These are phyloP conservation scores for Schlechtendalia chinensis DNA, from an alignment of 1,140 invertebrate genomes.

Conservation along the genomic window DNA sequence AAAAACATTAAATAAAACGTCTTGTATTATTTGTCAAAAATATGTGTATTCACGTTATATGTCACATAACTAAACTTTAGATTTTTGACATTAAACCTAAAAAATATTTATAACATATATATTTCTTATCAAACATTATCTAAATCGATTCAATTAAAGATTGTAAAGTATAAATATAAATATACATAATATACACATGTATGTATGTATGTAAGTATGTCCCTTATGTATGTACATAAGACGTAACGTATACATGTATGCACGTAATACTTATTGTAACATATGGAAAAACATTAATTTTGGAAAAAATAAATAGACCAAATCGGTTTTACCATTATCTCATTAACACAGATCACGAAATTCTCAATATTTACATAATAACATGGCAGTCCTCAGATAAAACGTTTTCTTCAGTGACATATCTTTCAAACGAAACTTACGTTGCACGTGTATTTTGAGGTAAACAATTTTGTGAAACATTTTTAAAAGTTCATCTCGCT, in stretches of 20 bases:
- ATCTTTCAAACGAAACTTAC: neutral
- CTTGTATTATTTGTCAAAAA: too few relatives aligned
- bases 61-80: too few relatives aligned
- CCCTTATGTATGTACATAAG: neutral
- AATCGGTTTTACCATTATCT: neutral
- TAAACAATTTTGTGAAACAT: constrained; percentile 1
- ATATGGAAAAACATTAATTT: neutral
- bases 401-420: constrained; percentile 6
- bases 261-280: neutral
- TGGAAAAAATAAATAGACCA: neutral
- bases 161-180: too few relatives aligned
- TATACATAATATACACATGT: too few relatives aligned
- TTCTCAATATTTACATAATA: constrained; percentile 17
- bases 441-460: neutral
- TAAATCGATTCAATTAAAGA: too few relatives aligned
- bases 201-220: too few relatives aligned
- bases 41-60: too few relatives aligned
- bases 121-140: too few relatives aligned
- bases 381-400: neutral
- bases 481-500: neutral
- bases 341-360: neutral
- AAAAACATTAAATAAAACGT: too few relatives aligned
- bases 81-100: too few relatives aligned
- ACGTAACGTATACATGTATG: neutral
- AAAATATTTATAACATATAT: too few relatives aligned